Evolutionary conservation across 2,113 vertebrate genomes (phyloP).

Genomic region (Periophthalmus modestus): DNA sequence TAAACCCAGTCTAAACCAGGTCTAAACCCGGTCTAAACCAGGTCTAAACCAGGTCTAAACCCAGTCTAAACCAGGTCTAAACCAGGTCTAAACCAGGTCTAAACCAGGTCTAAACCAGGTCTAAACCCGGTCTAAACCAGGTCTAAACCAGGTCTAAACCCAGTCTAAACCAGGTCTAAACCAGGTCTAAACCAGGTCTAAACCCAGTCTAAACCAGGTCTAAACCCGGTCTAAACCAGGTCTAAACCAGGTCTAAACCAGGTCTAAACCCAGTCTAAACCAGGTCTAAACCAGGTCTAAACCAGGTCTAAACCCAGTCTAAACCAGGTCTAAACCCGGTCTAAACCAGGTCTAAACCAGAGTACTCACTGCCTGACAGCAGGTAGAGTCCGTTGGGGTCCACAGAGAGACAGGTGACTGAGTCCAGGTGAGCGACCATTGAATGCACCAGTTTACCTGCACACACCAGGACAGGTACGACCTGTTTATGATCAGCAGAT

Average conservation of each 20-base stretch:
- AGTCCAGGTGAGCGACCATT: constrained; percentile 97
- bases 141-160: not conserved
- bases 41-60: not conserved
- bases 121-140: not conserved
- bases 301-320: not conserved
- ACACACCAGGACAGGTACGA: not conserved
- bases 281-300: not conserved
- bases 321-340: not conserved
- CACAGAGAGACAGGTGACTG: constrained; percentile 95
- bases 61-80: not conserved
- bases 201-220: not conserved
- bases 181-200: not conserved
- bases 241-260: not conserved
- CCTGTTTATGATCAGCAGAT: too few species aligned
- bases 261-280: not conserved
- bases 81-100: not conserved
- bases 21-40: not conserved
- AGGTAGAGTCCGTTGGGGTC: constrained; percentile 97
- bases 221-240: not conserved
- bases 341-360: not conserved
- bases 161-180: not conserved
- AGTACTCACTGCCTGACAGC: constrained; percentile 97
- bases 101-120: not conserved
- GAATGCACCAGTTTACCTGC: constrained; percentile 93
- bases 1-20: not conserved